These are phyloP conservation scores for Lissonota sp. DNA, from an alignment of 2,888 invertebrate genomes.

Conservation along the genomic window DNA sequence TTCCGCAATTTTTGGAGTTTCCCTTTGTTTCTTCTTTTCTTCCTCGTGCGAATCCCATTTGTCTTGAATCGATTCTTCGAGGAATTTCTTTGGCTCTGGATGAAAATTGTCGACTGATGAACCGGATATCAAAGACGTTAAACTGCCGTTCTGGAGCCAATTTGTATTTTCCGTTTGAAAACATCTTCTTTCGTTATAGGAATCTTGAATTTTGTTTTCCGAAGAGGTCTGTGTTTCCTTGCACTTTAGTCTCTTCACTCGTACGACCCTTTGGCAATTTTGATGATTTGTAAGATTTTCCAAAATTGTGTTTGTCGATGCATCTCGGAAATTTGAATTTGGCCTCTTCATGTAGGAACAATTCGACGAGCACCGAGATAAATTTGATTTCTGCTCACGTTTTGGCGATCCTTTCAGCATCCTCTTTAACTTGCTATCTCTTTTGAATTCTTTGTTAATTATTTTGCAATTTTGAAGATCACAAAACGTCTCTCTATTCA, in stretches of 20 bases:
- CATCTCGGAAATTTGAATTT: neutral
- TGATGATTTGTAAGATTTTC: neutral
- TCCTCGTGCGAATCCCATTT: neutral
- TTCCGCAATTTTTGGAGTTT: neutral
- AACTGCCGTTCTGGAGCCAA: constrained; percentile 2
- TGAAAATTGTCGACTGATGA: constrained; percentile 15
- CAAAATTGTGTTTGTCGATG: neutral
- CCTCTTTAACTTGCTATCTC: neutral
- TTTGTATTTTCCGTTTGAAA: constrained; percentile 4
- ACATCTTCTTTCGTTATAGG: neutral
- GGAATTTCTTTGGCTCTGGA: neutral
- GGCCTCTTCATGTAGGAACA: constrained; percentile 6
- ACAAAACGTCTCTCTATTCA: neutral
- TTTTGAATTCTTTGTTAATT: constrained; percentile 1
- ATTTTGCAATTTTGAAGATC: constrained; percentile 8
- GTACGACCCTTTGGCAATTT: neutral
- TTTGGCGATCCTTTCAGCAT: neutral
- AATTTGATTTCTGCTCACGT: constrained; percentile 2
- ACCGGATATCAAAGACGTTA: constrained; percentile 31
- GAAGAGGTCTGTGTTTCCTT: constrained; percentile 34
- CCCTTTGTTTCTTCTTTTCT: constrained; percentile 3
- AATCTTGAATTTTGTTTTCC: constrained; percentile 9
- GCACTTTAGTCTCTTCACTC: neutral
- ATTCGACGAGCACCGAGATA: constrained; percentile 38
- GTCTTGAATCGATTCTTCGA: neutral